A percentile compares a stretch with the other conserved stretches of the same genome.
These are phyloP conservation scores for Melinaea marsaeus DNA, from an alignment of 2,888 invertebrate genomes.

Conservation along the genomic window DNA sequence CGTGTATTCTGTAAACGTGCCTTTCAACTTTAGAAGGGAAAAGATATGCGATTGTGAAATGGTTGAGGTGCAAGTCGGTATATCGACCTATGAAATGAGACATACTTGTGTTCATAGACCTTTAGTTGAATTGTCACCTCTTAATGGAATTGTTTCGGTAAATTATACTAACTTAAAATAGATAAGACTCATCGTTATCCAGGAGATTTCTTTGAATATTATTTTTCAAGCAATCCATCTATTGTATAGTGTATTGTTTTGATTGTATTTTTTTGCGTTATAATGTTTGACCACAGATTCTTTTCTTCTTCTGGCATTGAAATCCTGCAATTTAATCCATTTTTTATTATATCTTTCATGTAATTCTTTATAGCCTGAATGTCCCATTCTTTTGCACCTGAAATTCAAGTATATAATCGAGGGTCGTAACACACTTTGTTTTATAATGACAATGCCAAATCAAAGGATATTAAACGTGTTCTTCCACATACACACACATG, in stretches of 20 bases:
- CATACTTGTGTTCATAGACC: slow-evolving; percentile 62
- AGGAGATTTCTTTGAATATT: too few relatives aligned
- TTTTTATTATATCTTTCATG: too few relatives aligned
- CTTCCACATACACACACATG: slow-evolving; percentile 50
- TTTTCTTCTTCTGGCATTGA: neutral
- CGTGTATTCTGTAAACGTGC: slow-evolving; percentile 51
- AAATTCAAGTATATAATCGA: slow-evolving; percentile 52
- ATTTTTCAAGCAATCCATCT: too few relatives aligned
- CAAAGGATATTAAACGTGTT: slow-evolving; percentile 52
- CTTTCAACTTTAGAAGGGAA: slow-evolving; percentile 60
- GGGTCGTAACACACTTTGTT: slow-evolving; percentile 58
- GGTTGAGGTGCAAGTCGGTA: slow-evolving; percentile 61
- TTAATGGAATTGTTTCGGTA: slow-evolving; percentile 60
- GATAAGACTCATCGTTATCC: too few relatives aligned
- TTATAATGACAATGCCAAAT: slow-evolving; percentile 61
- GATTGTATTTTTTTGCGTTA: too few relatives aligned
- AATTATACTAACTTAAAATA: slow-evolving; percentile 3
- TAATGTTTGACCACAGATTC: too few relatives aligned
- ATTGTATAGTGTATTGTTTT: too few relatives aligned
- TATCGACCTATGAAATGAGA: slow-evolving; percentile 62
- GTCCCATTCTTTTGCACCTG: slow-evolving; percentile 50
- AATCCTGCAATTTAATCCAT: neutral
- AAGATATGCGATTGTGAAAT: slow-evolving; percentile 69
- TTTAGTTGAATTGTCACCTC: slow-evolving; percentile 48
- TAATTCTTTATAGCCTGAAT: slow-evolving; percentile 53